These are phyloP conservation scores for Crocodylus rhombifer DNA, from an alignment of 2,797 vertebrate species.

Conservation along the genomic window DNA sequence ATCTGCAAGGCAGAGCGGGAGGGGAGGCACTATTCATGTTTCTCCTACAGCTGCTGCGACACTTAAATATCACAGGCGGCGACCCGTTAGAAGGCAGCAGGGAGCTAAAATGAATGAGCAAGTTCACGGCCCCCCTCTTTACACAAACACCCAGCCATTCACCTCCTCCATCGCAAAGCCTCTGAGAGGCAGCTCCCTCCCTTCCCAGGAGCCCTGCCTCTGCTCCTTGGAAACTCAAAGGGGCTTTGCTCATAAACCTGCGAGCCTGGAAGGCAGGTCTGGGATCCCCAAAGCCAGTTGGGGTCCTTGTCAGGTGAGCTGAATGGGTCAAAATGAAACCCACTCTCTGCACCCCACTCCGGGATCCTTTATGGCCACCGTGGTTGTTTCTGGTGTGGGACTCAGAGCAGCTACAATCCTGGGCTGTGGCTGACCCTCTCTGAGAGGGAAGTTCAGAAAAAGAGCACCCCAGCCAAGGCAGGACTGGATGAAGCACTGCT, in stretches of 20 bases:
- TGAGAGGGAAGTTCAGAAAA: background rate
- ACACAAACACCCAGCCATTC: fast-evolving
- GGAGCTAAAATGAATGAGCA: background rate
- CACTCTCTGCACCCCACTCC: background rate
- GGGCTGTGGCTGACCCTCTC: background rate
- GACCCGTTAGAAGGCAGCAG: background rate
- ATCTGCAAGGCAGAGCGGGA: background rate
- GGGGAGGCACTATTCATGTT: background rate
- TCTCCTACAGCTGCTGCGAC: fast-evolving
- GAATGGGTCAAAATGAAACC: fast-evolving
- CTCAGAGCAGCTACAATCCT: background rate
- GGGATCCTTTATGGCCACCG: too few relatives aligned
- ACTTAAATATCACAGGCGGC: background rate
- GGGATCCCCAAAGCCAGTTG: fast-evolving
- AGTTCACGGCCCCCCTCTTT: fast-evolving
- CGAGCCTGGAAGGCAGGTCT: fast-evolving
- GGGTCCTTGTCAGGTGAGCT: background rate
- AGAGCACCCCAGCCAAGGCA: background rate
- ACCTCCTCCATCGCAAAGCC: fast-evolving
- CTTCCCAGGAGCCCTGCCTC: fast-evolving
- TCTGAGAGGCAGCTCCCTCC: background rate
- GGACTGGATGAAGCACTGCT: background rate
- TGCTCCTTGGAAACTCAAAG: fast-evolving
- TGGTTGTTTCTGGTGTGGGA: background rate
- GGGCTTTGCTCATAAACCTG: fast-evolving